Evolutionary conservation across 2,797 vertebrate species (phyloP), one percentile per base, ranked within the genome.

Genomic region (Pempheris klunzingeri): DNA sequence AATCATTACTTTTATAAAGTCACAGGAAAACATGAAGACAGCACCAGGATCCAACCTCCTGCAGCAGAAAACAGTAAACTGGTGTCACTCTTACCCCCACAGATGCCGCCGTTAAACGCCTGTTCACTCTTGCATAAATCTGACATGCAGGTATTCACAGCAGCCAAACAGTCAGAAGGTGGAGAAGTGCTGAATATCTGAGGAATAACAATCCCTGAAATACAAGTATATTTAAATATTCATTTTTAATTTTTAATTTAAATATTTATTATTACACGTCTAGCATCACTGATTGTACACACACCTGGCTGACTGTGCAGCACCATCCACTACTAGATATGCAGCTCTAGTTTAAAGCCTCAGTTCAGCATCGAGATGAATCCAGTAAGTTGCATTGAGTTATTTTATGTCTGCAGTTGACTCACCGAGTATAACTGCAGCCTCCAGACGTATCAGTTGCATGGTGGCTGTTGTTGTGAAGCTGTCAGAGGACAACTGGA

Each of bases 131-230:
- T 82, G 90, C 97, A 98, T 60, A 94, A 85, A 11, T 88, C 80
- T 53, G 88, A 92, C 87, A 94, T 76, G 83, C 97, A 98, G 67
- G 89, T 90, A 4, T 96, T 82, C 65, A 84, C 91, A 57, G 92
- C 26, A 22, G 88, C 80, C 7, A 80, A 74, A 82, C 96, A 97
- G 9, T 92, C 91, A 47, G 72, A 76, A 24, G 83, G 85, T 71
- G 89, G 86, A 43, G 76, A 63, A 8, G 84, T 55, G 71, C 72
- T 68, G 52, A 79, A 90, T 44, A 91, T 85, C 50, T 92, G 93
- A 83, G 74, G 90, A 14, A 94, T 36, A 41, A 95, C 20, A 65
- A 96, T 24, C 67, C 88, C 97, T 99, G 85, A 62, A 92, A 95
- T 79, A 94, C 82, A 91, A 71, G 7, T 71, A 59, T 2, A 70